A percentile compares a stretch with the other conserved stretches of the same genome.
Conservation (phyloP, 37 sponge, comb jelly and placozoan species). For the Halichondria panicea region DNA sequence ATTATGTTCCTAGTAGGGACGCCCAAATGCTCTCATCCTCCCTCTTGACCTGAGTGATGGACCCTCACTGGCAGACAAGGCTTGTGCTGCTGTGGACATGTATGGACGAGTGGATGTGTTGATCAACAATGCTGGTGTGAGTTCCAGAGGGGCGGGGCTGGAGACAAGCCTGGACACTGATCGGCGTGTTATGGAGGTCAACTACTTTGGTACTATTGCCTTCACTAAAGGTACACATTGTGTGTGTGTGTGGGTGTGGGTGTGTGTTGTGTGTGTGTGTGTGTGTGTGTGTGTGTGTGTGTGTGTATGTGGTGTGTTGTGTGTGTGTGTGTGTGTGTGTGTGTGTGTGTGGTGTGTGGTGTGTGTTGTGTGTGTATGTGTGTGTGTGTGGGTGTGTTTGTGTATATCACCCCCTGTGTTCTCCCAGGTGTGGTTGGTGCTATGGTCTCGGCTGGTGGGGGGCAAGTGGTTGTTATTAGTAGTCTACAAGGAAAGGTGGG, state of each 20-base stretch:
- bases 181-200: slow-evolving; percentile 75
- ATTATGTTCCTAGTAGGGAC: not conserved
- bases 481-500: slow-evolving; percentile 85
- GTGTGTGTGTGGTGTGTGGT: too few relatives aligned
- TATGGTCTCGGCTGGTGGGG: slow-evolving; percentile 65
- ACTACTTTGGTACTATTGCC: slow-evolving; percentile 79
- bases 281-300: not conserved
- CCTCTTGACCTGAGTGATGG: slow-evolving; percentile 52
- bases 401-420: not conserved
- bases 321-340: not conserved
- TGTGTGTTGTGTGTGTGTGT: not conserved
- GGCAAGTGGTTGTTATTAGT: slow-evolving; percentile 82
- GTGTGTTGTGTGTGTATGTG: too few relatives aligned
- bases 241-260: too few relatives aligned
- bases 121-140: slow-evolving; percentile 84
- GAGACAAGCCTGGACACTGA: slow-evolving; percentile 66
- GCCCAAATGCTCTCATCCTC: slow-evolving; percentile 24
- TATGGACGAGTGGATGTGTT: slow-evolving; percentile 73
- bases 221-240: slow-evolving; percentile 85
- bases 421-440: slow-evolving; percentile 65
- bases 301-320: too few relatives aligned
- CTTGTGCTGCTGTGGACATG: slow-evolving; percentile 19
- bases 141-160: slow-evolving; percentile 58
- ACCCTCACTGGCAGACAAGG: slow-evolving; percentile 44
- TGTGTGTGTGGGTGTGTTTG: not conserved